Percentiles rank a stretch among this genome's conserved stretches.
These are phyloP conservation scores for Megaceryle maxima DNA, from an alignment of 2,113 vertebrate species.

Conservation along the genomic window DNA sequence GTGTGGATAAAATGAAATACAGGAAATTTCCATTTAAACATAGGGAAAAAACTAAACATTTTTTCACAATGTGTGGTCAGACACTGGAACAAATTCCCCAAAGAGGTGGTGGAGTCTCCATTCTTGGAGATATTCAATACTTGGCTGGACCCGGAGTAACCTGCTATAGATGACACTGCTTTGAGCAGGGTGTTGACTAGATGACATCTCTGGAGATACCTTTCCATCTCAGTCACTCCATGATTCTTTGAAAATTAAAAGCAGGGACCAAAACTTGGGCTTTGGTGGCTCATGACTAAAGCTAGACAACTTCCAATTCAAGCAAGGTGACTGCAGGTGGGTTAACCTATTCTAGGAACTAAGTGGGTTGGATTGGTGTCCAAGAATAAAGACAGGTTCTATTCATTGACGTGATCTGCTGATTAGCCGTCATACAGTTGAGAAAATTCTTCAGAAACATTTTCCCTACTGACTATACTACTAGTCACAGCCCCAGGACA, in stretches of 20 bases:
- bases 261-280: background rate
- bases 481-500: background rate
- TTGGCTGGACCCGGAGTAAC: background rate
- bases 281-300: background rate
- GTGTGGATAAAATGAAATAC: background rate
- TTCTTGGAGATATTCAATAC: background rate
- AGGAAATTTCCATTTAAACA: background rate
- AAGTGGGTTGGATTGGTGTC: background rate
- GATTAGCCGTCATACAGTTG: background rate
- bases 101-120: background rate
- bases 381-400: background rate
- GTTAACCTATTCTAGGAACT: background rate
- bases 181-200: background rate
- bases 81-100: background rate
- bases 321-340: background rate
- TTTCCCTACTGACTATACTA: background rate
- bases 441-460: background rate
- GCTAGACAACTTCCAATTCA: background rate
- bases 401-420: background rate
- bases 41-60: background rate
- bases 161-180: background rate
- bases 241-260: background rate
- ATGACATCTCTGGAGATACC: background rate
- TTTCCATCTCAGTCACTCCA: background rate
- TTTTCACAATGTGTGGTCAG: background rate